Evolutionary conservation across 2,888 invertebrate species (phyloP).

Genomic region (Orthonychiurus folsomi): DNA sequence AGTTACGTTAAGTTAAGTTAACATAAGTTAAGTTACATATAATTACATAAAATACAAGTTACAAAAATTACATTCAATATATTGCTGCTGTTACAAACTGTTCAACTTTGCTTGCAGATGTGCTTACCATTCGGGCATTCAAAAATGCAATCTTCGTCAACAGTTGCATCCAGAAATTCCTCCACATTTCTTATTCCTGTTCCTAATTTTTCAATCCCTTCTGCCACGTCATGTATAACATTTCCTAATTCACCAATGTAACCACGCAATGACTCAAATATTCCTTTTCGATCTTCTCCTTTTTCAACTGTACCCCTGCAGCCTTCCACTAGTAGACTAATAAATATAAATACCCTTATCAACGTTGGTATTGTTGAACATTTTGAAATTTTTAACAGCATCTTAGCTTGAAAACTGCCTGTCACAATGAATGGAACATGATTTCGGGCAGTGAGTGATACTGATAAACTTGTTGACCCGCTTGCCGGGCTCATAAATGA

Average conservation of each 20-base stretch:
- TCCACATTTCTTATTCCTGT: constrained; percentile 58
- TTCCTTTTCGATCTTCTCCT: constrained; percentile 10
- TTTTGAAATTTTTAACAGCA: background rate
- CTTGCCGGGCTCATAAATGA: too few species aligned
- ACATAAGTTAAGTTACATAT: too few species aligned
- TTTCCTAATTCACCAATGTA: constrained; percentile 47
- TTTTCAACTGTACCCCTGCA: too few species aligned
- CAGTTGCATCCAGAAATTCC: constrained; percentile 73
- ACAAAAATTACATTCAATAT: constrained; percentile 14
- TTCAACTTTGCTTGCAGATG: too few species aligned
- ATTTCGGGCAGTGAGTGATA: too few species aligned
- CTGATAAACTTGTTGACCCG: too few species aligned
- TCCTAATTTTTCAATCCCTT: constrained; percentile 31
- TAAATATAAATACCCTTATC: background rate
- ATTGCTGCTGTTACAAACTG: background rate
- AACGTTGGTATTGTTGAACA: constrained; percentile 6
- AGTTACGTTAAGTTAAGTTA: too few species aligned
- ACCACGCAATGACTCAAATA: constrained; percentile 27
- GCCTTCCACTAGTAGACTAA: background rate
- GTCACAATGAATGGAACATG: too few species aligned
- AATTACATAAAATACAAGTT: too few species aligned
- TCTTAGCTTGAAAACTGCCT: background rate
- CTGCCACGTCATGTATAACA: constrained; percentile 30
- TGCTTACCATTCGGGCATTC: constrained; percentile 62
- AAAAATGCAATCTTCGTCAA: constrained; percentile 71